phyloP scores from a whole-genome alignment of 1,140 invertebrate species.

The Rhagoletis pomonella region DNA sequence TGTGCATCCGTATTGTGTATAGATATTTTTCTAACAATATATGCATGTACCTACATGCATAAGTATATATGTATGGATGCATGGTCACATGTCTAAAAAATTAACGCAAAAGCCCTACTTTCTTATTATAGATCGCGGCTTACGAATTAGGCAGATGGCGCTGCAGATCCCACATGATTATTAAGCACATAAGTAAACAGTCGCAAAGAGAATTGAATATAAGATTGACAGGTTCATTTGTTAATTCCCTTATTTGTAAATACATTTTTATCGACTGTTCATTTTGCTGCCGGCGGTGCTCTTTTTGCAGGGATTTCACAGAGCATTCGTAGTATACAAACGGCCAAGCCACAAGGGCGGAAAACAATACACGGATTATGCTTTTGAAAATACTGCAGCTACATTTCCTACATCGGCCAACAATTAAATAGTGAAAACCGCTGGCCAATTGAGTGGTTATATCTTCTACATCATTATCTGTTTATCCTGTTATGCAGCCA shows the following conservation, averaged over 20 bases:
- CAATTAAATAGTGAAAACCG: background rate
- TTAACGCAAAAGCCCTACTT: background rate
- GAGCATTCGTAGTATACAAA: background rate
- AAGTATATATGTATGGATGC: background rate
- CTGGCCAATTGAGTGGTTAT: background rate
- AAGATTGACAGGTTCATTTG: conserved; percentile 49
- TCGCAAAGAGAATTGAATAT: conserved; percentile 42
- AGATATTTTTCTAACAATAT: background rate
- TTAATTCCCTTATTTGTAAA: conserved; percentile 47
- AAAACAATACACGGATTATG: conserved; percentile 44
- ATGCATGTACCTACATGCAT: background rate
- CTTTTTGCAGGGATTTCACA: background rate
- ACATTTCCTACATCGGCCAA: conserved; percentile 40
- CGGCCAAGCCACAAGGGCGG: background rate
- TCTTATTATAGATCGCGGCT: background rate
- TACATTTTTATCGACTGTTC: conserved; percentile 42
- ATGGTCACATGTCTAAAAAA: background rate
- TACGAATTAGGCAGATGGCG: conserved; percentile 40
- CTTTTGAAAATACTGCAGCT: conserved; percentile 4
- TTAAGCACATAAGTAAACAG: conserved; percentile 46
- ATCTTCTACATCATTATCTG: conserved; percentile 24
- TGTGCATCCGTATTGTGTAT: too few species aligned
- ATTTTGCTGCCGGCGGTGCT: conserved; percentile 13
- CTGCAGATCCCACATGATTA: background rate
- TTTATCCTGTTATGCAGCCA: conserved; percentile 28